phyloP scores from a whole-genome alignment of 2,888 invertebrate genomes.

The Tenthredo scrophulariae region DNA sequence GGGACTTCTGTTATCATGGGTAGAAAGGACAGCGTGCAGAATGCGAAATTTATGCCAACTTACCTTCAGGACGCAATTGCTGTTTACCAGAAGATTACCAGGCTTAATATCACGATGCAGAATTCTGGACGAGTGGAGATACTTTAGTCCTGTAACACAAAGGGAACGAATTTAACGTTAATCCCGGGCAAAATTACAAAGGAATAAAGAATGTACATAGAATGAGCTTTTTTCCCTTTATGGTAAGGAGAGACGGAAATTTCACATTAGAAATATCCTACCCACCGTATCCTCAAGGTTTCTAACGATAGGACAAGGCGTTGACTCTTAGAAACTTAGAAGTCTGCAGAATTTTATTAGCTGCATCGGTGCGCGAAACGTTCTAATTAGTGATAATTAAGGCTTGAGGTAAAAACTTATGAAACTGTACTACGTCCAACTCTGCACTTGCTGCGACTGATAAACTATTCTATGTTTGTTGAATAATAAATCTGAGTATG shows the following conservation, averaged over 20 bases:
- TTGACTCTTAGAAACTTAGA: constrained; percentile 1
- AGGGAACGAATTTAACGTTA: constrained; percentile 59
- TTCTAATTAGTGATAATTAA: constrained; percentile 45
- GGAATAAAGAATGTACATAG: constrained; percentile 10
- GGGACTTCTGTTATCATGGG: background rate
- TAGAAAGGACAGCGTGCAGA: background rate
- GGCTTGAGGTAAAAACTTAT: background rate
- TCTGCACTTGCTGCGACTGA: background rate
- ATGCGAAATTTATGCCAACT: constrained; percentile 55
- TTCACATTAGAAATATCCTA: background rate
- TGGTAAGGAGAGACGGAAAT: background rate
- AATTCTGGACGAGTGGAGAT: constrained; percentile 98
- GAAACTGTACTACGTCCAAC: background rate
- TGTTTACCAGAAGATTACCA: constrained; percentile 98
- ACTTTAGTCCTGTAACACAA: constrained; percentile 91
- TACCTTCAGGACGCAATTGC: constrained; percentile 98
- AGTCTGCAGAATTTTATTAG: constrained; percentile 15
- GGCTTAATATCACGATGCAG: constrained; percentile 99
- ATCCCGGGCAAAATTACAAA: constrained; percentile 45
- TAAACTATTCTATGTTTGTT: background rate
- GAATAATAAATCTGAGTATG: background rate
- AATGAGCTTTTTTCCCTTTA: background rate
- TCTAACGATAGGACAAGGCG: background rate
- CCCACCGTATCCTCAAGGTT: background rate
- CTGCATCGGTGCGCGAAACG: constrained; percentile 16